Conservation (phyloP, 2,888 invertebrate species). For the Parthenolecanium corni region DNA sequence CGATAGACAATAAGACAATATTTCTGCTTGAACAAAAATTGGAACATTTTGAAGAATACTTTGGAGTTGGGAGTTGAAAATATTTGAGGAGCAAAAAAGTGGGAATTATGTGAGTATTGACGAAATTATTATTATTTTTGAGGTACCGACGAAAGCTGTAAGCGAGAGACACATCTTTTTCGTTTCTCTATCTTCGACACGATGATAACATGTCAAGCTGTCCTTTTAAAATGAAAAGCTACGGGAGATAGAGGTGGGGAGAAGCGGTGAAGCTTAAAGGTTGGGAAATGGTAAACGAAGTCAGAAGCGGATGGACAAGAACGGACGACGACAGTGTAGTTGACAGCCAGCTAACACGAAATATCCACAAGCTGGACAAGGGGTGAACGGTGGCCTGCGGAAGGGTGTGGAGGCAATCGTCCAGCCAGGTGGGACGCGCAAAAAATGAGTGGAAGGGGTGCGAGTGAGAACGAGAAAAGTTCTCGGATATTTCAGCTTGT, state of each 20-base stretch:
- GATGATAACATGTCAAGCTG: slow-evolving; percentile 26
- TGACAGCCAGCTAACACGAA: slow-evolving; percentile 27
- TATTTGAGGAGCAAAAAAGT: too few relatives aligned
- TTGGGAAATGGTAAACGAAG: slow-evolving; percentile 6
- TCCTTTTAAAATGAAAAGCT: slow-evolving; percentile 25
- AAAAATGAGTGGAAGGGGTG: background rate
- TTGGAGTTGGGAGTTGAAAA: too few relatives aligned
- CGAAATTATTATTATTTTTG: slow-evolving; percentile 8
- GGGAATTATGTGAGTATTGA: slow-evolving; percentile 9
- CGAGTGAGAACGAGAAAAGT: background rate
- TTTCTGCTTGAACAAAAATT: too few relatives aligned
- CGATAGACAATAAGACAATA: too few relatives aligned
- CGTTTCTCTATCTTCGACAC: slow-evolving; percentile 20
- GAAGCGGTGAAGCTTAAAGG: slow-evolving; percentile 20
- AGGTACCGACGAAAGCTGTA: background rate
- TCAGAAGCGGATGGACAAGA: slow-evolving; percentile 25
- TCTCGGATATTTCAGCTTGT: slow-evolving; percentile 27
- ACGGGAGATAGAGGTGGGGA: background rate
- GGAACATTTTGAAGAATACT: too few relatives aligned
- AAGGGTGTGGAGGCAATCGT: background rate
- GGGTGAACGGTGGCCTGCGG: background rate
- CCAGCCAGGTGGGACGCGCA: background rate
- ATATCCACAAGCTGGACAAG: slow-evolving; percentile 3
- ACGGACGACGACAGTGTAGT: slow-evolving; percentile 24
- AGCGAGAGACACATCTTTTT: too few relatives aligned